Conservation (phyloP, 2,888 invertebrate species). For the Ichneumon xanthorius region DNA sequence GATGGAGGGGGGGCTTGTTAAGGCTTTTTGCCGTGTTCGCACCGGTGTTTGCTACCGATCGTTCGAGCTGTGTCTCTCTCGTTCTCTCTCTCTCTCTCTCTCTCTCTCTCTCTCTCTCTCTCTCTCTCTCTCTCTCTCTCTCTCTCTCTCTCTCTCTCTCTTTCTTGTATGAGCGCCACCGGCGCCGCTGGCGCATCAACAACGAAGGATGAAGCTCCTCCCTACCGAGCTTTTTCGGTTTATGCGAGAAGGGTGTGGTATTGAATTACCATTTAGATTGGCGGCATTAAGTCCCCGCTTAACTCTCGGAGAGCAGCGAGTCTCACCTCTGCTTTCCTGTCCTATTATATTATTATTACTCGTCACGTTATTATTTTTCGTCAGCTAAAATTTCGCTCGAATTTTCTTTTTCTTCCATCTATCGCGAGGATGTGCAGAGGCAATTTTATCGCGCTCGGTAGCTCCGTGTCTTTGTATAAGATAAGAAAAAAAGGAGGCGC, state of each 20-base stretch:
- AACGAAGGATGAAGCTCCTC: constrained; percentile 40
- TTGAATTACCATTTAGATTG: constrained; percentile 84
- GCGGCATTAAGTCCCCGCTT: constrained; percentile 66
- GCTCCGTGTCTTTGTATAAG: background rate
- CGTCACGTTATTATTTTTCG: constrained; percentile 43
- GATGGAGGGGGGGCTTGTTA: constrained; percentile 70
- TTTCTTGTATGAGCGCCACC: constrained; percentile 61
- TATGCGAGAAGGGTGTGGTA: constrained; percentile 82
- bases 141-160: background rate
- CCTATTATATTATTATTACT: constrained; percentile 29
- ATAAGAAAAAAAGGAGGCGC: constrained; percentile 18
- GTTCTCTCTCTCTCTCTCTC: too few relatives aligned
- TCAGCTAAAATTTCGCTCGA: constrained; percentile 20
- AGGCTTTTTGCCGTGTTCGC: constrained; percentile 64
- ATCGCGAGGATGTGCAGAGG: background rate
- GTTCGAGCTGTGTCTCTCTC: constrained; percentile 55
- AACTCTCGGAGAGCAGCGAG: constrained; percentile 15
- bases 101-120: too few relatives aligned
- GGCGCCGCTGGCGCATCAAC: constrained; percentile 64
- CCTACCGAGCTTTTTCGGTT: constrained; percentile 77
- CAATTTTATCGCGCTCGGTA: background rate
- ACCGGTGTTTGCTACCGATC: constrained; percentile 58
- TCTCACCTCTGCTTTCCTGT: constrained; percentile 5
- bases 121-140: too few relatives aligned
- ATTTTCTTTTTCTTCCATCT: background rate